phyloP scores from a whole-genome alignment of 2,888 invertebrate genomes.

The Nomada fabriciana region DNA sequence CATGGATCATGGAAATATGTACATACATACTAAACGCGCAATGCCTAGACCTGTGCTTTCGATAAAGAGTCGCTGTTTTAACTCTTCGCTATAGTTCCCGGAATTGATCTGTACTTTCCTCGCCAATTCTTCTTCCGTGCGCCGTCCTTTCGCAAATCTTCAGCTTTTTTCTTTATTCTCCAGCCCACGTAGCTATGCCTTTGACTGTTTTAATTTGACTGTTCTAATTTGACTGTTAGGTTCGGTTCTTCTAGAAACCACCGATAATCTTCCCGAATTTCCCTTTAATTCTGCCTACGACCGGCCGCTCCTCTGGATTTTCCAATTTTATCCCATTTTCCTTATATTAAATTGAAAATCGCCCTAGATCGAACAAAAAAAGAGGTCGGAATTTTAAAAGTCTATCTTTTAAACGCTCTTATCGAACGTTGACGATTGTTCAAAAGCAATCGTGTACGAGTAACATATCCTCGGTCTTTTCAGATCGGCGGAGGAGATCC shows the following conservation, averaged over 20 bases:
- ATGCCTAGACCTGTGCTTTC: conserved; percentile 54
- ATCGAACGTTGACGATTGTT: background rate
- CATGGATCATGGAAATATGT: conserved; percentile 51
- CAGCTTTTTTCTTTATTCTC: conserved; percentile 2
- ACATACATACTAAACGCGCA: conserved; percentile 41
- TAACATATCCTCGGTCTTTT: background rate
- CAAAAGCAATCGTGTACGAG: no score
- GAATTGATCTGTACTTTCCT: background rate
- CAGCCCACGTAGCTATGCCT: background rate
- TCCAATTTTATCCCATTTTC: conserved; percentile 7
- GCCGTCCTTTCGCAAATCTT: conserved; percentile 10
- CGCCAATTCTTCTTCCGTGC: background rate
- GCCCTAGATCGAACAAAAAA: background rate
- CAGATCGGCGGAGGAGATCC: conserved; percentile 90
- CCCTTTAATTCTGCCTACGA: background rate
- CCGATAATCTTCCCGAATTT: conserved; percentile 18
- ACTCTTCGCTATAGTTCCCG: conserved; percentile 18
- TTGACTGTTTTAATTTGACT: conserved; percentile 30
- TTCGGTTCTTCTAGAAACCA: background rate
- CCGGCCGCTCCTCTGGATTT: background rate
- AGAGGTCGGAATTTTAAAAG: background rate
- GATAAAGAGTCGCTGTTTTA: conserved; percentile 45
- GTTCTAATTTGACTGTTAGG: conserved; percentile 33
- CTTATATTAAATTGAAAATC: background rate
- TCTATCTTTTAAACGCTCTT: background rate